Evolutionary conservation across 2,113 vertebrate genomes (phyloP).

Genomic region (Acanthisitta chloris): DNA sequence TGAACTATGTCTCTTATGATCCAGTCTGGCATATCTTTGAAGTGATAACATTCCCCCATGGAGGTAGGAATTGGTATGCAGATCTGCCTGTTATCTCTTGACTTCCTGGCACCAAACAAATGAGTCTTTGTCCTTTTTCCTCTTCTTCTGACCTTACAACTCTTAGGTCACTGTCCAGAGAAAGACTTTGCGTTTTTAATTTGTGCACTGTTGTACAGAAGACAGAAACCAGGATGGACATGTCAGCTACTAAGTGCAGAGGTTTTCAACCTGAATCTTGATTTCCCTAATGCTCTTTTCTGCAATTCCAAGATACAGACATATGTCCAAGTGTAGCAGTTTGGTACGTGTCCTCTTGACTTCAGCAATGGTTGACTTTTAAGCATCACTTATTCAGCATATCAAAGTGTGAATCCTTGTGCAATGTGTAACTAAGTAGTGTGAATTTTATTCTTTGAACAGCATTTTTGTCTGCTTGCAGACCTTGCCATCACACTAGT

Average conservation of each 20-base stretch:
- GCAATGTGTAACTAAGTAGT: background rate
- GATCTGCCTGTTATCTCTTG: background rate
- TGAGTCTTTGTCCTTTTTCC: background rate
- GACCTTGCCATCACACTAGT: background rate
- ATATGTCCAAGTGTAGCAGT: background rate
- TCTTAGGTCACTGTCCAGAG: background rate
- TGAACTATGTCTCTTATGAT: background rate
- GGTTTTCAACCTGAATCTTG: background rate
- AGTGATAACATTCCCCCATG: background rate
- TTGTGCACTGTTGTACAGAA: accelerated
- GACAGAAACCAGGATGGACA: background rate
- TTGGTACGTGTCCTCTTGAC: background rate
- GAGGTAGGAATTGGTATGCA: background rate
- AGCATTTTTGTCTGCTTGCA: background rate
- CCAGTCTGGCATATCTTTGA: background rate
- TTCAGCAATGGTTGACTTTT: background rate
- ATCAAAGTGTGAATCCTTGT: background rate
- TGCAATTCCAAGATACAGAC: background rate
- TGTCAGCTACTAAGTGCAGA: background rate
- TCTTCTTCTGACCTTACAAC: background rate
- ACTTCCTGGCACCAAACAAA: background rate
- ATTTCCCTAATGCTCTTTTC: background rate
- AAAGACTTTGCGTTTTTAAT: background rate
- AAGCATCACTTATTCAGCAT: background rate
- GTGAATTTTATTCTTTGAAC: background rate